Evolutionary conservation across 2,888 invertebrate species (phyloP).

Genomic region (Diploptera punctata): DNA sequence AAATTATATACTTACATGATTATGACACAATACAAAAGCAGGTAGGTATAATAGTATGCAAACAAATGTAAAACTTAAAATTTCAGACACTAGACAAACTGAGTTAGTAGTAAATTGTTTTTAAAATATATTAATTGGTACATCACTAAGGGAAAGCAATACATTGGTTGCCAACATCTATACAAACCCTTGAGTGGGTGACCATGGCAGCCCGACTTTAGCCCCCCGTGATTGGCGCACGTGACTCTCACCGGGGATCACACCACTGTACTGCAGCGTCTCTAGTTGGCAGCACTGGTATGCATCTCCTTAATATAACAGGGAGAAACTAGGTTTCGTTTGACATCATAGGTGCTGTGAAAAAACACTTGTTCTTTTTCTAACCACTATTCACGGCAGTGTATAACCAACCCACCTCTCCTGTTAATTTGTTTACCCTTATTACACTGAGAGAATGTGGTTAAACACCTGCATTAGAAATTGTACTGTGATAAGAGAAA

Average conservation of each 20-base stretch:
- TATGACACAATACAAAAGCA: no score
- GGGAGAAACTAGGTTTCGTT: constrained; percentile 40
- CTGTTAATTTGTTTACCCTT: no score
- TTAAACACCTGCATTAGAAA: no score
- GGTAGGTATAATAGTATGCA: no score
- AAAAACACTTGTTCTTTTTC: constrained; percentile 28
- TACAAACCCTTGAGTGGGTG: constrained; percentile 41
- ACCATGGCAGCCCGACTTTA: constrained; percentile 27
- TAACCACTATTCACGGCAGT: constrained; percentile 3
- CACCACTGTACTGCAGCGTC: constrained; percentile 28
- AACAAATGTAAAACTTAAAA: no score
- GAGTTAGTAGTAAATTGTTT: no score
- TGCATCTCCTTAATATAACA: constrained; percentile 39
- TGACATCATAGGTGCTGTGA: constrained; percentile 28
- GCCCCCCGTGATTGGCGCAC: constrained; percentile 25
- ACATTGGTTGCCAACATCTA: constrained; percentile 36
- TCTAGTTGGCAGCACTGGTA: constrained; percentile 29
- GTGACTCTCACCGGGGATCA: constrained; percentile 24
- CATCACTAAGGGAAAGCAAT: constrained; percentile 34
- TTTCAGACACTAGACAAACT: no score
- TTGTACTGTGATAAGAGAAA: no score
- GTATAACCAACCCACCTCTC: constrained; percentile 28
- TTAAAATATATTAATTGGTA: constrained; percentile 31
- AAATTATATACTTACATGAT: no score
- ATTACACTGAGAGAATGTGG: no score